Evolutionary conservation across 2,113 vertebrate genomes (phyloP), one percentile per base, ranked within the genome.

Genomic region (Myanophis thanlyinensis): DNA sequence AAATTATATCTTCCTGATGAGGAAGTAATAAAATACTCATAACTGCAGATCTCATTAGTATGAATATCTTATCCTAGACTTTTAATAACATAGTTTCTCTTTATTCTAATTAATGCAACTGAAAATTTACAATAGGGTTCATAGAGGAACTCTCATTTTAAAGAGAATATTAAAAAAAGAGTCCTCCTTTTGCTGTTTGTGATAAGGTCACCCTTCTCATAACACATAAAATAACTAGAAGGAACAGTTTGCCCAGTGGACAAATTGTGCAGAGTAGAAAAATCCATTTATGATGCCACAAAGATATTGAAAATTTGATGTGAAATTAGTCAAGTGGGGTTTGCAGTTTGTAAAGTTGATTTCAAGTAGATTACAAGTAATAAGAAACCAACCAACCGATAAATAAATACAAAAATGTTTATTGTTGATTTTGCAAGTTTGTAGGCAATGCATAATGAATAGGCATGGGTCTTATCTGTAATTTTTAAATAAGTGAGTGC

Each of bases 161-260:
- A 89, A 92, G 46, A 62, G 1, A 89, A 90, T 53, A 53, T 23
- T 12, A 88, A 93, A n/a, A 88, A 23, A 51, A 93, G 91, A 90
- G 0, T 3, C 89, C 47, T 9, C 49, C 13, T 49, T 90, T 86
- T 9, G 90, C 56, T 91, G 3, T 93, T 92, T 94, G 11, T 52
- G 86, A 88, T 94, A 93, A 94, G 20, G 20, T 3, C 30, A 62
- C 3, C 9, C 27, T 87, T 22, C 44, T 56, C 25, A 47, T 86
- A 80, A 89, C 88, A 85, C 90, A 89, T 89, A 89, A 93, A 94
- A 94, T 85, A n/a, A 91, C 94, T 94, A 91, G 27, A 85, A 25
- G 93, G 91, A 56, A 62, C 23, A 51, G 3, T 30, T 73, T 56
- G 89, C 91, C 27, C 90, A 48, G n/a, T 48, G 94, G 89, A 51